phyloP scores from a whole-genome alignment of 2,113 vertebrate species.

The Daubentonia madagascariensis region DNA sequence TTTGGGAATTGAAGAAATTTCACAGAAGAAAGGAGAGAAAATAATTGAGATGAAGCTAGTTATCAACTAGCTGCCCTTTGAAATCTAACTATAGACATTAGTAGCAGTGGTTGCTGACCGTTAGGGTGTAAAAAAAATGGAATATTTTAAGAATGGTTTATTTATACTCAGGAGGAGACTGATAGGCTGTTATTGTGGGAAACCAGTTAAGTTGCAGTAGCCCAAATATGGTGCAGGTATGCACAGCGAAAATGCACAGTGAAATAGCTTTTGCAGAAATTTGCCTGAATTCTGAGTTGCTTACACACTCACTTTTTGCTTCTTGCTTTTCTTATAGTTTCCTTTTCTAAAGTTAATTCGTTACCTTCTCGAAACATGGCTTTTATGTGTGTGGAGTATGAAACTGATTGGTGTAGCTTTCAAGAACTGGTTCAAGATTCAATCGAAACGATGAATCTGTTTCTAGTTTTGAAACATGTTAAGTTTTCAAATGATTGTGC shows the following conservation, averaged over 20 bases:
- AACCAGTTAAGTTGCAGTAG: background rate
- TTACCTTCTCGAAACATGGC: background rate
- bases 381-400: background rate
- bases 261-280: background rate
- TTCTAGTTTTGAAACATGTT: constrained; percentile 21
- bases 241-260: background rate
- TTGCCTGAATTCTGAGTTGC: background rate
- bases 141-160: constrained; percentile 54
- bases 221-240: constrained; percentile 56
- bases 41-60: background rate
- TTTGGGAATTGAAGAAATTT: background rate
- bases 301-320: background rate
- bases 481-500: background rate
- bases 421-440: background rate
- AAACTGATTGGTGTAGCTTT: background rate
- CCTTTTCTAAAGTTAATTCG: background rate
- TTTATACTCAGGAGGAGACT: constrained; percentile 48
- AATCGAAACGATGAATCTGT: background rate
- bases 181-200: constrained; percentile 60
- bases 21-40: background rate
- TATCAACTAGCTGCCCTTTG: background rate
- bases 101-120: background rate
- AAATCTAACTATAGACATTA: background rate
- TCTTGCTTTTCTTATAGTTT: background rate
- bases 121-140: background rate